Conservation (phyloP, 2,797 vertebrate species). For the Sphenodon punctatus region DNA sequence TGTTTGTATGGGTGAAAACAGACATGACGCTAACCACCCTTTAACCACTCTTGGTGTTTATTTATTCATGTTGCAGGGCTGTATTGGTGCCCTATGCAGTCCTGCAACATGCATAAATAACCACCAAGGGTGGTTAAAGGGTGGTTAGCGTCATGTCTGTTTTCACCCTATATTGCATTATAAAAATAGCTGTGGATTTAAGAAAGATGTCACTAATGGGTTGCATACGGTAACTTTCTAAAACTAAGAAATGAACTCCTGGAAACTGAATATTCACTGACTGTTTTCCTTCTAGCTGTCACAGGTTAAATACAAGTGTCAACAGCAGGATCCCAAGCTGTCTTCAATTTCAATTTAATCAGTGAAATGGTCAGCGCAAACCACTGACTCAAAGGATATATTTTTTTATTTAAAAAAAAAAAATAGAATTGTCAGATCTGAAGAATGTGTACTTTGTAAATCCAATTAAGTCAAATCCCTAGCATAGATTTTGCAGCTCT, state of each 20-base stretch:
- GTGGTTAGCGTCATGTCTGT: no score
- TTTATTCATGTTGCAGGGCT: no score
- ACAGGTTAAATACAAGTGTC: conserved; percentile 42
- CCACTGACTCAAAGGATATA: conserved; percentile 24
- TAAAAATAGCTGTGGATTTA: not conserved
- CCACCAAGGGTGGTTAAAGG: no score
- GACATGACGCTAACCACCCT: no score
- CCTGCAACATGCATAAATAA: no score
- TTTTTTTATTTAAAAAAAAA: conserved; percentile 52
- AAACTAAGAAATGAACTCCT: not conserved
- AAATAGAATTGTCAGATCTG: conserved; percentile 9
- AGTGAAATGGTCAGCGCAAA: conserved; percentile 9
- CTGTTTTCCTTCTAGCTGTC: not conserved
- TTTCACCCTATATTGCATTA: no score
- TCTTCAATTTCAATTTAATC: conserved; percentile 12
- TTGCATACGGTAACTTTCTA: not conserved
- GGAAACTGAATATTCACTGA: not conserved
- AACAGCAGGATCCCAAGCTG: conserved; percentile 17
- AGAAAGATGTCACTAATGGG: not conserved
- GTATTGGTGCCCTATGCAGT: no score
- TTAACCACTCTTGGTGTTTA: no score
- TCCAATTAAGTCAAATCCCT: conserved; percentile 47
- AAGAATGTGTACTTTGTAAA: conserved; percentile 19
- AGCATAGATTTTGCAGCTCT: conserved; percentile 21
- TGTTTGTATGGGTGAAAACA: no score